A percentile compares a stretch with the other conserved stretches of the same genome.
These are phyloP conservation scores for Smithornis capensis DNA, from an alignment of 2,113 vertebrate species.

Conservation along the genomic window DNA sequence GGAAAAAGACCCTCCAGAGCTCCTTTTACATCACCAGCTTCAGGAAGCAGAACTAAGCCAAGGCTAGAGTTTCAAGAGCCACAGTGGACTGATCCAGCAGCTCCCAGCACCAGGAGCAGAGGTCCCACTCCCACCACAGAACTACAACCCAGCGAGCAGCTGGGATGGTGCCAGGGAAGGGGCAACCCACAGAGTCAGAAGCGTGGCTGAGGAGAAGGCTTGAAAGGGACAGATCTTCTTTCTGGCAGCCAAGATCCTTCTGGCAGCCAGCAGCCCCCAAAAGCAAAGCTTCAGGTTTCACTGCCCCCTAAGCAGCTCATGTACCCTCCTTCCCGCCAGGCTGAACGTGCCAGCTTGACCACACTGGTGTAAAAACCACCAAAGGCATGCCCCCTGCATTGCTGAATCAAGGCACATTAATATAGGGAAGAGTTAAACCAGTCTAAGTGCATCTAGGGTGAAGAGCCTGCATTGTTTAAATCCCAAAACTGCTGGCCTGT, in stretches of 20 bases:
- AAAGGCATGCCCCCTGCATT: rapidly evolving
- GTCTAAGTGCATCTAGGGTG: background rate
- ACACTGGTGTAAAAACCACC: background rate
- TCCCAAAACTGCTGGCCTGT: background rate
- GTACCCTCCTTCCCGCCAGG: background rate
- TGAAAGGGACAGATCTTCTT: background rate
- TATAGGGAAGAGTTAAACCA: background rate
- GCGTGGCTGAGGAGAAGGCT: background rate
- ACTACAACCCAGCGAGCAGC: background rate
- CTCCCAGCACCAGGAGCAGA: background rate
- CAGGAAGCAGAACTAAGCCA: background rate
- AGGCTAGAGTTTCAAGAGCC: background rate
- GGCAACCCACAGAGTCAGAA: background rate
- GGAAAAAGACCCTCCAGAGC: background rate
- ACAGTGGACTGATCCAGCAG: rapidly evolving
- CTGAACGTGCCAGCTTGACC: background rate
- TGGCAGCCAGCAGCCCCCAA: background rate
- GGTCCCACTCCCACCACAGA: background rate
- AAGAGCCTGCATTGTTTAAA: background rate
- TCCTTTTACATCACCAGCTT: background rate
- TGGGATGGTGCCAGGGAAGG: background rate
- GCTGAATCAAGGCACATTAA: background rate
- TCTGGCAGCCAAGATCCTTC: background rate
- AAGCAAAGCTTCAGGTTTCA: background rate
- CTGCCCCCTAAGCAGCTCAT: background rate